Evolutionary conservation across 2,888 invertebrate species (phyloP).

Genomic region (Dryococelus australis): DNA sequence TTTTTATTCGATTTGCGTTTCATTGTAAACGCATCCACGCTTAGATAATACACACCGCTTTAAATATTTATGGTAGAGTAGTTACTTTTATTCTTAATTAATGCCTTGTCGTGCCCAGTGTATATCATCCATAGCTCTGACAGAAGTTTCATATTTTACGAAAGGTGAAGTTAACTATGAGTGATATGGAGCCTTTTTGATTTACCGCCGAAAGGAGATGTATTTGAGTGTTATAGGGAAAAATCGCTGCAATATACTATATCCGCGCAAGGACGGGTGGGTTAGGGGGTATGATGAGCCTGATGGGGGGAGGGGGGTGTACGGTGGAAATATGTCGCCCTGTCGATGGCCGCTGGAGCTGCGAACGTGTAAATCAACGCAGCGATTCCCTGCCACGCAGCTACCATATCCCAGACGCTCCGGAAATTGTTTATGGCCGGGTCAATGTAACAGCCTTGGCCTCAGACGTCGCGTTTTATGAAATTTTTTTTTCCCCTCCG

Average conservation of each 20-base stretch:
- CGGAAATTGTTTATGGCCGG: slow-evolving; percentile 16
- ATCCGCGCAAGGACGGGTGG: background rate
- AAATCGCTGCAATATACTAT: background rate
- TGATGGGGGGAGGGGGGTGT: too few relatives aligned
- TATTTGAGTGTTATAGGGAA: background rate
- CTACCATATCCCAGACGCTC: background rate
- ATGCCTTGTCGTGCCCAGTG: background rate
- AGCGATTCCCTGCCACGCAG: background rate
- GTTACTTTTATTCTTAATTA: background rate
- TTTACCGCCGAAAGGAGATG: background rate
- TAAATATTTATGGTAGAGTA: background rate
- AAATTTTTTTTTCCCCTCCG: too few relatives aligned
- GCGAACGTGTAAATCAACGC: background rate
- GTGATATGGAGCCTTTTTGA: background rate
- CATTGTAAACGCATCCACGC: background rate
- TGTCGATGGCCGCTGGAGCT: background rate
- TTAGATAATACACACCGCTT: background rate
- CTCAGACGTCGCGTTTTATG: background rate
- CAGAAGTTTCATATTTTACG: slow-evolving; percentile 8
- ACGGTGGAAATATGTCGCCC: background rate
- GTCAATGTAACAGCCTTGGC: background rate
- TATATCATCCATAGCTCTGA: too few relatives aligned
- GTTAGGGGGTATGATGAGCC: background rate
- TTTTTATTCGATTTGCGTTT: background rate
- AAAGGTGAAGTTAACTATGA: slow-evolving; percentile 16